These are phyloP conservation scores for Harlomillsia oculata DNA, from an alignment of 1,140 invertebrate species.

Conservation along the genomic window DNA sequence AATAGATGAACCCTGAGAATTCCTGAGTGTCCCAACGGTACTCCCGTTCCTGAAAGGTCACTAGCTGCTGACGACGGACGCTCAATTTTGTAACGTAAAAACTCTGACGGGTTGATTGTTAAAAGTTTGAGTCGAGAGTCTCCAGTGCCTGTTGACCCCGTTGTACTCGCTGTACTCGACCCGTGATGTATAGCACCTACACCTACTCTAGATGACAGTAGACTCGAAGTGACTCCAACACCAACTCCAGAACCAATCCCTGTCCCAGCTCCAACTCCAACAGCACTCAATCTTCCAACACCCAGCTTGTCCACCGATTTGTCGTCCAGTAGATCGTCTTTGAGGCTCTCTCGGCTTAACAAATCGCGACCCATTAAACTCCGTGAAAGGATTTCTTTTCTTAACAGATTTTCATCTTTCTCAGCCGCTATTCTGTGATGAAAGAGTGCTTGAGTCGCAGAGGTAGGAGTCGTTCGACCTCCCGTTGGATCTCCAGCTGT, in stretches of 20 bases:
- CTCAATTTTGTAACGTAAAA: conserved; percentile 83
- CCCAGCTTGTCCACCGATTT: conserved; percentile 23
- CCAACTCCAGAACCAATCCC: background rate
- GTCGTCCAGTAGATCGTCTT: conserved; percentile 23
- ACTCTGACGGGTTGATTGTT: conserved; percentile 83
- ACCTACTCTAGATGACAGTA: background rate
- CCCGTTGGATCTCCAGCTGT: conserved; percentile 6
- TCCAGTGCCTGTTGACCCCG: conserved; percentile 38
- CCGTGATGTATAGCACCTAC: background rate
- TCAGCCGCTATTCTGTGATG: conserved; percentile 29
- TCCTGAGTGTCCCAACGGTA: conserved; percentile 60
- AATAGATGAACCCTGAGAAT: conserved; percentile 83
- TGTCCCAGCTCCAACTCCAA: conserved; percentile 1
- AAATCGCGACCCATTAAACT: conserved; percentile 26
- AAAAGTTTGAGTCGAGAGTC: conserved; percentile 52
- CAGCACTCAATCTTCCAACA: conserved; percentile 9
- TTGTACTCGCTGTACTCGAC: background rate
- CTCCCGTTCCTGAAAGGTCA: conserved; percentile 30
- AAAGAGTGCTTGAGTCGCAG: conserved; percentile 20
- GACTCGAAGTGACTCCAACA: background rate
- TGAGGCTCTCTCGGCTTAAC: conserved; percentile 13
- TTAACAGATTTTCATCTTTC: conserved; percentile 14
- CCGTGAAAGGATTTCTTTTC: conserved; percentile 33
- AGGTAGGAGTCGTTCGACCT: conserved; percentile 28
- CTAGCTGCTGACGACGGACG: conserved; percentile 42